These are phyloP conservation scores for Tragelaphus strepsiceros DNA, from an alignment of 2,113 vertebrate genomes.

Conservation along the genomic window DNA sequence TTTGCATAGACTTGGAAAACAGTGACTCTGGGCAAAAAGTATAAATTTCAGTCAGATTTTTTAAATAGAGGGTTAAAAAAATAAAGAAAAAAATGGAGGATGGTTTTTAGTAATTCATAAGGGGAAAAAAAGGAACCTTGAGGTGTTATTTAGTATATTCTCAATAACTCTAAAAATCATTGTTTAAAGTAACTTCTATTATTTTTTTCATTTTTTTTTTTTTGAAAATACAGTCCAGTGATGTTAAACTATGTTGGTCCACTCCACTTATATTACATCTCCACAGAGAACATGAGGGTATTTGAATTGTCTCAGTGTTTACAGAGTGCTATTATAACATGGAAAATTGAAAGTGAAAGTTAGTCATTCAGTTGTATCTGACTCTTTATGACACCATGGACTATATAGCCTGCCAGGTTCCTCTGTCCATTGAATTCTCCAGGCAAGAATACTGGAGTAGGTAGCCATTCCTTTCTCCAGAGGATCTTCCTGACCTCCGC, in stretches of 20 bases:
- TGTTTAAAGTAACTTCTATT: background rate
- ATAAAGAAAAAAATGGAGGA: background rate
- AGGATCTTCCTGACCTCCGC: background rate
- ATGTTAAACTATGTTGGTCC: background rate
- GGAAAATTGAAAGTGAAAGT: background rate
- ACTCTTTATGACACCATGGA: background rate
- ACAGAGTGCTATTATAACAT: background rate
- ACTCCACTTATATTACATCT: background rate
- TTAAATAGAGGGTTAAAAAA: background rate
- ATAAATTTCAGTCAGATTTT: background rate
- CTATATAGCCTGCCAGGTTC: background rate
- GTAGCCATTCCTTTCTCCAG: background rate
- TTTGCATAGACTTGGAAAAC: background rate
- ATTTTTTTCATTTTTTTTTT: background rate
- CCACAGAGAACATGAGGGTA: background rate
- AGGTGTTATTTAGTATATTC: background rate
- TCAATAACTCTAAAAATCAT: background rate
- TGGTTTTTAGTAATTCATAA: background rate
- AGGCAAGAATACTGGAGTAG: background rate
- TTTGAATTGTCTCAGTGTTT: background rate
- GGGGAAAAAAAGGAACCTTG: background rate
- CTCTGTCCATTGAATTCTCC: background rate
- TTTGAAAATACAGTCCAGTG: background rate
- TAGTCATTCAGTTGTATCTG: background rate
- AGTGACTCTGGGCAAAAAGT: background rate